These are phyloP conservation scores for Drosophila pectinifera DNA, from an alignment of 1,140 invertebrate genomes.

Conservation along the genomic window DNA sequence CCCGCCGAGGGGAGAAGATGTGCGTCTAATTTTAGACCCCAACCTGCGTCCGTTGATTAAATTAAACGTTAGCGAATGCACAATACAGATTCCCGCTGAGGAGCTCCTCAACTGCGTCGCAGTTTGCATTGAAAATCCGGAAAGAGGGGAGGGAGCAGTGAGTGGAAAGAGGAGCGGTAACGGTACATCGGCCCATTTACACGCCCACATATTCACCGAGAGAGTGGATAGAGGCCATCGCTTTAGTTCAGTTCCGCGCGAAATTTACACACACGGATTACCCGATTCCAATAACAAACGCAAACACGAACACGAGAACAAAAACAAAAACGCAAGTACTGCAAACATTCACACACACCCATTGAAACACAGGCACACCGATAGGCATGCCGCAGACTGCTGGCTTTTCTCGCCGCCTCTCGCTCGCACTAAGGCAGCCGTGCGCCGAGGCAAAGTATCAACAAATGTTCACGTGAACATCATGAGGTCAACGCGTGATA, in stretches of 20 bases:
- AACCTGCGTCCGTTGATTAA: slow-evolving; percentile 61
- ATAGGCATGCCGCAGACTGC: slow-evolving; percentile 65
- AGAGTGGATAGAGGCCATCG: slow-evolving; percentile 54
- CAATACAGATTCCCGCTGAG: slow-evolving; percentile 12
- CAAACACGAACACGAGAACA: slow-evolving; percentile 52
- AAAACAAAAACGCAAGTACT: slow-evolving; percentile 65
- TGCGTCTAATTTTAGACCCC: slow-evolving; percentile 61
- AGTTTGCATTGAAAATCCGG: slow-evolving; percentile 45
- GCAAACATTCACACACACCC: slow-evolving; percentile 50
- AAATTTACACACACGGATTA: slow-evolving; percentile 70
- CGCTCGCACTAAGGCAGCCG: slow-evolving; percentile 13
- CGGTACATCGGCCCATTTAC: slow-evolving; percentile 59
- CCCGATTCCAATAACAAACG: slow-evolving; percentile 76
- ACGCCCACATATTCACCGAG: slow-evolving; percentile 53
- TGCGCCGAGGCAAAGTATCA: slow-evolving; percentile 60
- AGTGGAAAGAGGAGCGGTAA: slow-evolving; percentile 37
- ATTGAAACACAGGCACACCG: slow-evolving; percentile 29
- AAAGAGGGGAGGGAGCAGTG: not conserved
- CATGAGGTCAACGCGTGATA: slow-evolving; percentile 85
- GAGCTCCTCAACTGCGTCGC: slow-evolving; percentile 54
- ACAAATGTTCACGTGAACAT: slow-evolving; percentile 83
- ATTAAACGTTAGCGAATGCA: slow-evolving; percentile 48
- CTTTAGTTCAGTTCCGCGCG: slow-evolving; percentile 66
- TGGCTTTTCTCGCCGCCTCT: slow-evolving; percentile 26
- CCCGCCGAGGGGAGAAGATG: slow-evolving; percentile 53